A percentile compares a stretch with the other conserved stretches of the same genome.
Evolutionary conservation across 2,888 invertebrate species (phyloP).

Genomic region (Phengaris alcon): DNA sequence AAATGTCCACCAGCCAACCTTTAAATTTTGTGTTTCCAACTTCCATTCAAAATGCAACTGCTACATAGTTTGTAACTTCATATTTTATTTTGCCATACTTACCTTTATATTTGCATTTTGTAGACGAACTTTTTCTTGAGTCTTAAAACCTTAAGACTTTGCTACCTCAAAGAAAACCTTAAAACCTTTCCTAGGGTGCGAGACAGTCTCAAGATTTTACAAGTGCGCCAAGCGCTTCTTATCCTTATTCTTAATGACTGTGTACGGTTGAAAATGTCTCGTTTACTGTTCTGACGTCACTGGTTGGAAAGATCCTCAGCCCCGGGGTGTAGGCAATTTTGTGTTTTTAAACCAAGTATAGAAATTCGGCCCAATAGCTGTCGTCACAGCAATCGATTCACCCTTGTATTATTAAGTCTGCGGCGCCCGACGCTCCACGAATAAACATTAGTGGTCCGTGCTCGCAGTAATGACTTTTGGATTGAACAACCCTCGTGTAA

Average conservation of each 20-base stretch:
- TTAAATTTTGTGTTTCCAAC: too few relatives aligned
- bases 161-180: not conserved
- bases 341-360: slow-evolving; percentile 18
- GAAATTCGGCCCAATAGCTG: slow-evolving; percentile 43
- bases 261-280: not conserved
- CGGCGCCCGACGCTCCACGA: slow-evolving; percentile 52
- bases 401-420: slow-evolving; percentile 51
- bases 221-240: not conserved
- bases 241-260: slow-evolving; percentile 4
- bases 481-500: slow-evolving; percentile 48
- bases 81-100: too few relatives aligned
- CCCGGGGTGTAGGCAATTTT: not conserved
- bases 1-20: too few relatives aligned
- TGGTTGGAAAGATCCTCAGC: not conserved
- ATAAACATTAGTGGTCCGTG: slow-evolving; percentile 60
- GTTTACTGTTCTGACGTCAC: slow-evolving; percentile 2
- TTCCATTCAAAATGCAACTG: too few relatives aligned
- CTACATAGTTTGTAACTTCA: too few relatives aligned
- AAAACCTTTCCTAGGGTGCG: not conserved
- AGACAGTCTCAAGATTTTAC: slow-evolving; percentile 3
- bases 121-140: not conserved
- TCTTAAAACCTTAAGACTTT: not conserved
- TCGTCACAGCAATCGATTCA: slow-evolving; percentile 56
- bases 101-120: not conserved
- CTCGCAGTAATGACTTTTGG: slow-evolving; percentile 59